A percentile compares a stretch with the other conserved stretches of the same genome.
These are phyloP conservation scores for Bombus sibiricus DNA, from an alignment of 1,140 invertebrate genomes.

Conservation along the genomic window DNA sequence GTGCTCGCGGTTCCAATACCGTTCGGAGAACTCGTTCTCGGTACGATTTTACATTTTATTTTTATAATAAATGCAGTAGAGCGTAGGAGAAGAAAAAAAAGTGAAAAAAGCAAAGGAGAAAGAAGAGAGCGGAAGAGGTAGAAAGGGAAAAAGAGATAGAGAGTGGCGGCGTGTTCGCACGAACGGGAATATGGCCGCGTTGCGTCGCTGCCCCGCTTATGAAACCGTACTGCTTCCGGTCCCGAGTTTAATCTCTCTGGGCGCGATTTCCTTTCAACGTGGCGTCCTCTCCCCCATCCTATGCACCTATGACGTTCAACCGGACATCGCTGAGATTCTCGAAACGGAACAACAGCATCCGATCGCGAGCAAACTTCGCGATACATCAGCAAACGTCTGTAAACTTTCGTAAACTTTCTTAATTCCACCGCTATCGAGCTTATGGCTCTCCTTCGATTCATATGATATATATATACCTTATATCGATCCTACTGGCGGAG, in stretches of 20 bases:
- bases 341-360: neutral
- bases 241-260: too few relatives aligned
- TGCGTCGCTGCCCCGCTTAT: constrained; percentile 25
- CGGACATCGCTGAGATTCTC: neutral
- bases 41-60: constrained; percentile 83
- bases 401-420: constrained; percentile 29
- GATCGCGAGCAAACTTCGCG: constrained; percentile 38
- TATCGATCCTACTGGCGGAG: neutral
- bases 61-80: constrained; percentile 81
- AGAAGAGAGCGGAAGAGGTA: neutral
- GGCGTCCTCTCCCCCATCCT: neutral
- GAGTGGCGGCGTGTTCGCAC: constrained; percentile 55
- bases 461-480: neutral
- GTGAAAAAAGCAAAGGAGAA: constrained; percentile 28
- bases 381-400: neutral
- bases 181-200: constrained; percentile 64
- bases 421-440: constrained; percentile 24
- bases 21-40: constrained; percentile 76
- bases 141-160: constrained; percentile 28
- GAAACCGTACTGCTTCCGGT: neutral
- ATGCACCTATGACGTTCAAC: neutral
- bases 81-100: constrained; percentile 63
- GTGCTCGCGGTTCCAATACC: constrained; percentile 62
- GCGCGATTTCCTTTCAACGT: constrained; percentile 46
- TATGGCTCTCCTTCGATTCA: constrained; percentile 1